Evolutionary conservation across 2,888 invertebrate genomes (phyloP).

Genomic region (Timema podura): DNA sequence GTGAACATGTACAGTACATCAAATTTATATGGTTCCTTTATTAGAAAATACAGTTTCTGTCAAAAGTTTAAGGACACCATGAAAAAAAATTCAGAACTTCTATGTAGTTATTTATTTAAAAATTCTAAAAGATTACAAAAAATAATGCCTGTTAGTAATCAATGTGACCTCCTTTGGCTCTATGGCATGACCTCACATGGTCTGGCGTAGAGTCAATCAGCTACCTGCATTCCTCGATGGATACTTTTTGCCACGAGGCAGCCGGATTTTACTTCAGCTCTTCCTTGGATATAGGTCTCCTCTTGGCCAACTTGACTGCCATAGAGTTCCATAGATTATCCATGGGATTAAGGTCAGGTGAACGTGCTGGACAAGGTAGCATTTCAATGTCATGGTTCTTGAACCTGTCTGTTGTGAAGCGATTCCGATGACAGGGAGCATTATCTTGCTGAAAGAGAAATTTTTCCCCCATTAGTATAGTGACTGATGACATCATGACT

Average conservation of each 20-base stretch:
- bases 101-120: no score
- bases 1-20: no score
- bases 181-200: no score
- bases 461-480: neutral
- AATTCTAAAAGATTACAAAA: no score
- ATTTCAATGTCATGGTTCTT: neutral
- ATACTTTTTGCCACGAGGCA: neutral
- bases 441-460: neutral
- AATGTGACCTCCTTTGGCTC: no score
- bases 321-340: neutral
- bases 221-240: no score
- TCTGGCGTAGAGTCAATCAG: neutral
- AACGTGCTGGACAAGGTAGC: neutral
- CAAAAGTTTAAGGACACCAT: no score
- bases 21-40: no score
- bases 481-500: neutral
- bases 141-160: no score
- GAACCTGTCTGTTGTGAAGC: neutral
- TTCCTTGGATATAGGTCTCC: neutral
- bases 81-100: no score
- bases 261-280: neutral
- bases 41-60: no score
- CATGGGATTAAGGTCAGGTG: neutral
- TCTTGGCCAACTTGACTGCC: neutral
- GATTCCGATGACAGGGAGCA: neutral